Evolutionary conservation across 1,140 invertebrate genomes (phyloP), one percentile per base, ranked within the genome.

Genomic region (Diorhabda elongata): DNA sequence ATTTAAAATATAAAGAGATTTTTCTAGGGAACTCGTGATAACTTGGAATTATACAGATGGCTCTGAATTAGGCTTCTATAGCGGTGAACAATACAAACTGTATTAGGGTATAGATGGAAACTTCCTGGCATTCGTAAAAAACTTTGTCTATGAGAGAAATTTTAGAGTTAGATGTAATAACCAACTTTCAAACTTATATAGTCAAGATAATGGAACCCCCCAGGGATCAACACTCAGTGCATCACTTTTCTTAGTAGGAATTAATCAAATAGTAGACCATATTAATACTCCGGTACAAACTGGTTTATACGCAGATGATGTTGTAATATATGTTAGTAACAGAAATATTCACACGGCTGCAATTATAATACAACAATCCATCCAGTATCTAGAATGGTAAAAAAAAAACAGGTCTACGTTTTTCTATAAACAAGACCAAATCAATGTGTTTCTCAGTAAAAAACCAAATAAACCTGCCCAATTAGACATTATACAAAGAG

Each of bases 81-180:
- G 26, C 26, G 1, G 26, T 26, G 26, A 26, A 26, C 26, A 26
- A 26, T 26, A 26, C 26, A 26, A 26, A 26, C 26, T 26, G 26
- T 26, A 26, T 26, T 60, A 26, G 58, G 58, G 58, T 9, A 60
- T 60, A 8, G 26, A 60, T 60, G 58, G 2, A 60, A 60, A 60
- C 58, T 60, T 60, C 58, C 58, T 60, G 6, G 58, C 8, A 7
- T 60, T 60, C 26, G 58, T 60, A 6, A 9, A 7, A 60, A 60
- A 60, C 26, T 60, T 60, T 60, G 7, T 60, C 7, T 6, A 26
- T 26, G 26, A 60, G 2, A 26, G 26, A 26, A 26, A 26, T 26
- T 26, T 26, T 26, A 26, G 26, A 26, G 26, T 26, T 26, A 26
- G 0, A 26, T 26, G 26, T 26, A 26, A 26, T 26, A 26, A 26